Conservation (phyloP, 2,113 vertebrate species). For the Microcebus griseorufus region DNA sequence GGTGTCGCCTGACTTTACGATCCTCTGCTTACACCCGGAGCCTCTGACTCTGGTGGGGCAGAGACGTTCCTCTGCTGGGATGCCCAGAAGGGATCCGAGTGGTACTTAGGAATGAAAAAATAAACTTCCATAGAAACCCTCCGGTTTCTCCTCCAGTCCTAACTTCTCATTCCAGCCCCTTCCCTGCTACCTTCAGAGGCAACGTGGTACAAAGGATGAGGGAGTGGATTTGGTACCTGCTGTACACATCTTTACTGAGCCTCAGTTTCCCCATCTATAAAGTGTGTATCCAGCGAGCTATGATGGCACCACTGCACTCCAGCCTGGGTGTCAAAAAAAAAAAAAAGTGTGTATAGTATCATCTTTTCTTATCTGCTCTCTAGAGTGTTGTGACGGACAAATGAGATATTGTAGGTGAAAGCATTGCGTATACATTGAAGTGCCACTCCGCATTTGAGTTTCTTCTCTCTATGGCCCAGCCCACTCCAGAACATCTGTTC, state of each 20-base stretch:
- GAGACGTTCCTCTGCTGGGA: not conserved
- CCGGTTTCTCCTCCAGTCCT: not conserved
- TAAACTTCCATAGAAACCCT: not conserved
- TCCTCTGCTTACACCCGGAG: not conserved
- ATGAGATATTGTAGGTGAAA: not conserved
- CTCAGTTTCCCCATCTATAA: not conserved
- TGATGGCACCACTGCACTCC: no score
- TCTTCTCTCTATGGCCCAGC: not conserved
- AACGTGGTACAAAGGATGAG: not conserved
- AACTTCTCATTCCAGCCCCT: not conserved
- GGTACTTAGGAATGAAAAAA: not conserved
- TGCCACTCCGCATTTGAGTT: rapidly evolving
- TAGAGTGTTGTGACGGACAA: not conserved
- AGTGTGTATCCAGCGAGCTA: not conserved
- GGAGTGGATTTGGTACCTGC: not conserved
- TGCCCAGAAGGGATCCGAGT: not conserved
- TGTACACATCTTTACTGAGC: not conserved
- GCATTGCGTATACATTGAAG: rapidly evolving
- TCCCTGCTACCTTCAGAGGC: not conserved
- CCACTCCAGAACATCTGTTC: not conserved
- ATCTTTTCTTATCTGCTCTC: not conserved
- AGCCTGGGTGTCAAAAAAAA: no score
- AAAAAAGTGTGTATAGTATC: not conserved
- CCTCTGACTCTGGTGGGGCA: not conserved
- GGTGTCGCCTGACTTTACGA: not conserved